A percentile compares a stretch with the other conserved stretches of the same genome.
Evolutionary conservation across 2,888 invertebrate species (phyloP).

Genomic region (Nephrotoma appendiculata): DNA sequence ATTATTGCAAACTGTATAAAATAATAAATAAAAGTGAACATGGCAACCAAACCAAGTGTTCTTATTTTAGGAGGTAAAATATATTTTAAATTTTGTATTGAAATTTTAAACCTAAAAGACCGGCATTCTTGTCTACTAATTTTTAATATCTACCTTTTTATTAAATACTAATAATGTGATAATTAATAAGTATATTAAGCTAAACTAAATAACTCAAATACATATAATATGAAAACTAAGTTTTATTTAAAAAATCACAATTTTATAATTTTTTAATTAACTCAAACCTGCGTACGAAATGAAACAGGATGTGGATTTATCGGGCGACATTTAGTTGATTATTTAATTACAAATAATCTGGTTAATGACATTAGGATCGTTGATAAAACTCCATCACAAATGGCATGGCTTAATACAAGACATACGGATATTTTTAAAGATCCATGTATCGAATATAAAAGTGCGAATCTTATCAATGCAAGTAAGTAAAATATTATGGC

Average conservation of each 20-base stretch:
- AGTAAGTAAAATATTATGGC: conserved; percentile 36
- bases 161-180: background rate
- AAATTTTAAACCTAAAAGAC: background rate
- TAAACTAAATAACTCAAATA: background rate
- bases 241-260: background rate
- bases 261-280: background rate
- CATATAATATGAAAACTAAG: background rate
- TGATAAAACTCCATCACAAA: conserved; percentile 87
- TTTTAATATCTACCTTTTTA: background rate
- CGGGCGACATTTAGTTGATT: conserved; percentile 73
- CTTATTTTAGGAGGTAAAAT: conserved; percentile 31
- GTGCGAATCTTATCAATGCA: conserved; percentile 80
- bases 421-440: conserved; percentile 61
- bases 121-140: background rate
- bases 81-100: background rate
- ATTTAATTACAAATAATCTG: conserved; percentile 62
- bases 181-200: background rate
- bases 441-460: conserved; percentile 70
- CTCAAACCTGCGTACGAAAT: conserved; percentile 11
- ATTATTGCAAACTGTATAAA: background rate
- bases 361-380: conserved; percentile 63
- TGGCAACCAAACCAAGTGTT: conserved; percentile 27
- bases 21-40: background rate
- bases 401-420: conserved; percentile 70
- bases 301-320: conserved; percentile 81